These are phyloP conservation scores for Choloepus didactylus DNA, from an alignment of 2,797 vertebrate genomes.

Conservation along the genomic window DNA sequence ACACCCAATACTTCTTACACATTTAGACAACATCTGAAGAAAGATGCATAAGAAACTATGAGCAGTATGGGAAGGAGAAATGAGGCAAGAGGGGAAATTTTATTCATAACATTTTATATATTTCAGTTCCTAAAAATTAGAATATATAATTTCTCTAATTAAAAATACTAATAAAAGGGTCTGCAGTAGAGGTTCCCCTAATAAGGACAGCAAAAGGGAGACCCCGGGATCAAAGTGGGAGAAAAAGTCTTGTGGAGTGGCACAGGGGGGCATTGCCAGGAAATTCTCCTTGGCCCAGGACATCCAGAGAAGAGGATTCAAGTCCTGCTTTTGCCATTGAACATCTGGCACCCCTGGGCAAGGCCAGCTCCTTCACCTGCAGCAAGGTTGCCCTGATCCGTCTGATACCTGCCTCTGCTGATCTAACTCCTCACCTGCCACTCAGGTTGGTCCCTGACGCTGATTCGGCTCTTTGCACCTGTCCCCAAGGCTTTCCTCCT, in stretches of 20 bases:
- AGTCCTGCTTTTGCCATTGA: not conserved
- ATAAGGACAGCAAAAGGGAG: not conserved
- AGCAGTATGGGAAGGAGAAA: not conserved
- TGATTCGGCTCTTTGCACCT: not conserved
- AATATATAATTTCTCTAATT: not conserved
- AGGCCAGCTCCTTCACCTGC: not conserved
- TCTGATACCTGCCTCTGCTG: not conserved
- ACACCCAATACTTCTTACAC: not conserved
- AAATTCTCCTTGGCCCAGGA: too few relatives aligned
- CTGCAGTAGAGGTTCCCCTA: not conserved
- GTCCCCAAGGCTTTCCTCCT: not conserved
- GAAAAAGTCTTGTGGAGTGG: not conserved
- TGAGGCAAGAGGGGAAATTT: not conserved
- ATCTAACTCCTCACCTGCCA: not conserved
- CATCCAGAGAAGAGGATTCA: too few relatives aligned
- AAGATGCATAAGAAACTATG: not conserved
- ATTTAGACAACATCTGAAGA: not conserved
- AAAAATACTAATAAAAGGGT: not conserved
- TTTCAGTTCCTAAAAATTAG: not conserved
- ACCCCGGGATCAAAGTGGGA: accelerated
- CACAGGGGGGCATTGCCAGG: accelerated
- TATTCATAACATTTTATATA: not conserved
- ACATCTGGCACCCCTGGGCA: not conserved
- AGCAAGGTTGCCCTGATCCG: too few relatives aligned
- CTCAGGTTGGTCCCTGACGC: not conserved